Base-by-base conservation (phyloP, 1,140 invertebrate species). In the Orius insidiosus region DNA sequence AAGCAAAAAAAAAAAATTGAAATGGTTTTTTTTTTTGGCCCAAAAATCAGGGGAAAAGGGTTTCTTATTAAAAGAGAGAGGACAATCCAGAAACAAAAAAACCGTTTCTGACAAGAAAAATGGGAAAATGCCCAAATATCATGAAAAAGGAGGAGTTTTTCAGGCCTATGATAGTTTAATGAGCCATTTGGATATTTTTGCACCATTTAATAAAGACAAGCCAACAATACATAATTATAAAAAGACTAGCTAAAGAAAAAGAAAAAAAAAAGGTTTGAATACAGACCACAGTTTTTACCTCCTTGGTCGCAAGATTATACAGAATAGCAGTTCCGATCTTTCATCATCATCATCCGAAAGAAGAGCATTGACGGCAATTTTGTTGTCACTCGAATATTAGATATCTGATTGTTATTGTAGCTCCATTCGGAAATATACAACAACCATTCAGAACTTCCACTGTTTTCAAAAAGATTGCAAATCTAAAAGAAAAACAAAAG, bases 241-340 rank as follows among this genome's bases (percentile, higher is more conserved):
- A n/a, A n/a, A n/a, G n/a, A n/a, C n/a, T n/a, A n/a, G n/a, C n/a
- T 11, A 4, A 19, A 11, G 18, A 14, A 10, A 19, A 16, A 40
- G 39, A 40, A 11, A 40, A 14, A 18, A 40, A 24, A 24, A 24
- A 24, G 3, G 6, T 37, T 36, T 52, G 59, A 70, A 80, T 82
- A 81, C 83, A 72, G 77, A 88, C 86, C 81, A 89, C 85, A 65
- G 85, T 85, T 78, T 90, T 90, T 74, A 87, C 87, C 78, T 94
- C 88, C 79, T 92, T 93, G 70, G 82, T 81, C 54, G 85, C 84
- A 46, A 93, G 69, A 62, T 94, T 94, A 64, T 89, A 81, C 48
- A 93, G 77, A 42, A 94, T 78, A 48, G 85, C 85, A 3, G 81
- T 74, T 38, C 88, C 89, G 67, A 37, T 85, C 78, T 61, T 85